Conservation (phyloP, 2,888 invertebrate genomes). For the Cecidostiba fungosa region DNA sequence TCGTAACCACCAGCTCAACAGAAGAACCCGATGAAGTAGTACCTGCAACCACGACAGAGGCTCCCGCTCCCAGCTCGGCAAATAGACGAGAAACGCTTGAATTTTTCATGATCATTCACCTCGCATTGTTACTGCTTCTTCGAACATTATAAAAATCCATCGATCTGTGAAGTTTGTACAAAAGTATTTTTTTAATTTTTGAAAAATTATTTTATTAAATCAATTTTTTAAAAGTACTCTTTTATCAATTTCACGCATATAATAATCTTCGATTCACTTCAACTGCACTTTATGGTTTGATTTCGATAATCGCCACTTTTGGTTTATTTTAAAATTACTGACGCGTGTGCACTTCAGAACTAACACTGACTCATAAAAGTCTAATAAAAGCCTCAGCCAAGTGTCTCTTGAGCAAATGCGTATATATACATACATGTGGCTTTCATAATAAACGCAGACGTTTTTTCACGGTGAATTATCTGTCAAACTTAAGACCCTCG, state of each 20-base stretch:
- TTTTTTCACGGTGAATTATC: slow-evolving; percentile 10
- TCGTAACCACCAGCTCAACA: not conserved
- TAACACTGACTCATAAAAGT: slow-evolving; percentile 15
- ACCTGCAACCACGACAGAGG: slow-evolving; percentile 24
- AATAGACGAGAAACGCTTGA: slow-evolving; percentile 20
- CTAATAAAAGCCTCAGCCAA: slow-evolving; percentile 24
- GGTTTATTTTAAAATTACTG: not conserved
- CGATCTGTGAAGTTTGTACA: slow-evolving; percentile 51
- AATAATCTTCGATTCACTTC: no score
- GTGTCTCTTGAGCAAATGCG: not conserved
- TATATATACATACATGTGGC: not conserved
- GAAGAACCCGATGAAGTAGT: not conserved
- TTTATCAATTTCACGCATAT: slow-evolving; percentile 23
- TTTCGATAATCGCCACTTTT: not conserved
- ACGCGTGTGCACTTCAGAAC: not conserved
- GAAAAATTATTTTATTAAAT: slow-evolving; percentile 39
- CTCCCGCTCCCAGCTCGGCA: slow-evolving; percentile 21
- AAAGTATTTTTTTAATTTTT: slow-evolving; percentile 43
- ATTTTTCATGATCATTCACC: slow-evolving; percentile 41
- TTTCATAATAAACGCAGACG: slow-evolving; percentile 20
- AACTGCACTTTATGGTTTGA: not conserved
- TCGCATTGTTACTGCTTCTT: slow-evolving; percentile 40
- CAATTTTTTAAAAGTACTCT: slow-evolving; percentile 37
- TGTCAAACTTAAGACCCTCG: not conserved
- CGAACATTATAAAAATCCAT: slow-evolving; percentile 39